Base-by-base conservation (phyloP, 2,113 vertebrate genomes). In the Catharus fuscescens region DNA sequence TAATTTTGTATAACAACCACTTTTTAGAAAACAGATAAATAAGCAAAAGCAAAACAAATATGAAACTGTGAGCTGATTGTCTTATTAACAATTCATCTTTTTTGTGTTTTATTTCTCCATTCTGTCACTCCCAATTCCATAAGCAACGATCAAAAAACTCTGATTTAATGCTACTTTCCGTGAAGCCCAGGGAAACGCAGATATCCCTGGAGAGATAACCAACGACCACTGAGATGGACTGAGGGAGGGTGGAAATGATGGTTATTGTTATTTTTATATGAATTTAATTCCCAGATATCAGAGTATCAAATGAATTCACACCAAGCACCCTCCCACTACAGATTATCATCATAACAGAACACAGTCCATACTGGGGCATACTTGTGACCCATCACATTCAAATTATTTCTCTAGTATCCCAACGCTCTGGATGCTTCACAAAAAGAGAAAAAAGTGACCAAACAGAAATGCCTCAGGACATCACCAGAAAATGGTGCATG, bases 231-330 rank as follows among this genome's bases (percentile, higher is more conserved):
- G 47, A 64, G 74, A 74, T 28, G 24, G 14, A 34, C 10, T 32
- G 26, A 14, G 40, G 10, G 8, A 40, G 5, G 11, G 8, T 4
- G 1, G 25, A 28, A 64, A 80, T 18, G 10, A 60, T 7, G 44
- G 26, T n/a, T 77, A 53, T 28, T 77, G n/a, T 61, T 53, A n/a
- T 61, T 70, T 86, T 89, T 80, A 59, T 89, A 57, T 45, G 26
- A 93, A 87, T 94, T 94, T 48, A 50, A 45, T 64, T 96, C 57
- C 36, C 26, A 76, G 17, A n/a, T 32, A 65, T 12, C 13, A 88
- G 34, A 62, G 28, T n/a, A 60, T 64, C 42, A 64, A 47, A 42
- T 45, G 31, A 69, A 8, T 20, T 76, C 70, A 85, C 36, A 85
- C 24, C 34, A 85, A 53, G 40, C n/a, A 76, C 79, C 45, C 28